phyloP scores from a whole-genome alignment of 1,140 invertebrate genomes.

The Belonocnema kinseyi region DNA sequence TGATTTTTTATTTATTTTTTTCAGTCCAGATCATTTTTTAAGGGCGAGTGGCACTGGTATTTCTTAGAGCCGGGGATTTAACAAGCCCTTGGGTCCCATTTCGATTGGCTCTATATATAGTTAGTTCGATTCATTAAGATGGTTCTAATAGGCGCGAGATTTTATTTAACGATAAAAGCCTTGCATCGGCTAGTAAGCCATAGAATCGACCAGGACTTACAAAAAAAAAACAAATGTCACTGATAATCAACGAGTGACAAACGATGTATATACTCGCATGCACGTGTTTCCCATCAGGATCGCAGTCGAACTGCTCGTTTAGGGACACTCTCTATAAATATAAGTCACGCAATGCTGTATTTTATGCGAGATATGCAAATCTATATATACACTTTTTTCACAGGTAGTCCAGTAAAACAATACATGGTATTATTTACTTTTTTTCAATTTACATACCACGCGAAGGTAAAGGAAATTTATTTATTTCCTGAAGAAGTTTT shows the following conservation, averaged over 20 bases:
- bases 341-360: too few species aligned
- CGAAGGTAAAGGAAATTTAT: too few species aligned
- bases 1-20: background rate
- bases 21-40: background rate
- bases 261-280: background rate
- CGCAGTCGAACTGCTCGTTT: too few species aligned
- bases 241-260: background rate
- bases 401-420: too few species aligned
- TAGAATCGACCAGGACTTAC: background rate
- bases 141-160: slow-evolving; percentile 43
- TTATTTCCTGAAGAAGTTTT: too few species aligned
- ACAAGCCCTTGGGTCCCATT: background rate
- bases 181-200: background rate
- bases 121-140: slow-evolving; percentile 41
- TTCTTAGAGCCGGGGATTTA: background rate
- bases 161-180: slow-evolving; percentile 30
- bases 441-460: too few species aligned
- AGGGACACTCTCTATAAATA: too few species aligned
- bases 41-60: background rate
- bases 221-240: background rate
- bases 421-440: too few species aligned
- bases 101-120: background rate
- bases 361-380: too few species aligned
- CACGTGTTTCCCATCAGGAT: background rate
- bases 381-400: too few species aligned